Evolutionary conservation across 2,113 vertebrate species (phyloP).

Genomic region (Balaeniceps rex): DNA sequence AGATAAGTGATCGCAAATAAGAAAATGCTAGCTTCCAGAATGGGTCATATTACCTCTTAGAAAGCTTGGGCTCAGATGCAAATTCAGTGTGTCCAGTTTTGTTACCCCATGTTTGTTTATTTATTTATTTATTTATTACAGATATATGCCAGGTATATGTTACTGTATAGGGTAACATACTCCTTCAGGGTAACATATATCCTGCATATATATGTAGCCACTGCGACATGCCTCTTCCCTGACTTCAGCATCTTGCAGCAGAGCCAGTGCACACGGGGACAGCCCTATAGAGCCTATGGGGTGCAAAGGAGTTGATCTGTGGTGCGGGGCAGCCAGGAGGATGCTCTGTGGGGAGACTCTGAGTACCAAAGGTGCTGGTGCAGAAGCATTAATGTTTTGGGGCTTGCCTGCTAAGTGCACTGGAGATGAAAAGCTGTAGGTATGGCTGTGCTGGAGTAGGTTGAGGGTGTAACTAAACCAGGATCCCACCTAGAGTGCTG

Average conservation of each 20-base stretch:
- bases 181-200: not conserved
- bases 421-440: not conserved
- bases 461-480: not conserved
- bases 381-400: not conserved
- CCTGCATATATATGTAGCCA: not conserved
- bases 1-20: not conserved
- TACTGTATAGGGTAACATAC: not conserved
- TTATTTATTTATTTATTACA: not conserved
- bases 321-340: not conserved
- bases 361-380: not conserved
- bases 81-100: not conserved
- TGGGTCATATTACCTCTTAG: not conserved
- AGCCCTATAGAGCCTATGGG: not conserved
- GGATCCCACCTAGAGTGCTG: not conserved
- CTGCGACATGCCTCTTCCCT: not conserved
- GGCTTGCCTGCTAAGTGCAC: not conserved
- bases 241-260: not conserved
- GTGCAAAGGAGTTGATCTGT: not conserved
- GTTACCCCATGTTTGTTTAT: not conserved
- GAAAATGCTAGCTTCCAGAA: not conserved
- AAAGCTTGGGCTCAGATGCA: not conserved
- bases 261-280: rapidly evolving
- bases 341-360: not conserved
- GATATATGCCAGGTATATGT: not conserved
- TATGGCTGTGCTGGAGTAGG: not conserved